Conservation (phyloP, 2,797 vertebrate genomes). For the Hippoglossus hippoglossus region DNA sequence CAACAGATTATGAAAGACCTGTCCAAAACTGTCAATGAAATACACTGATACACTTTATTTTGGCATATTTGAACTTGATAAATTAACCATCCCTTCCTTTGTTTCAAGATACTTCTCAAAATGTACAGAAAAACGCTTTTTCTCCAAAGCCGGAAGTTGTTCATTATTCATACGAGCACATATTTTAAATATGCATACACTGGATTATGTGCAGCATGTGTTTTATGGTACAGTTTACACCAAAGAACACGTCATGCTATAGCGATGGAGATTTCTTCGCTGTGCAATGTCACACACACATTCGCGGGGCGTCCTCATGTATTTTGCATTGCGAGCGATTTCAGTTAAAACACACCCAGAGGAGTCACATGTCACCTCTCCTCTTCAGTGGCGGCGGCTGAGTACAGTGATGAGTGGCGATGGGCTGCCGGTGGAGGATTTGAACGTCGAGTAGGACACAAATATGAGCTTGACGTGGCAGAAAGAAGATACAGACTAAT, state of each 20-base stretch:
- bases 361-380: constrained; percentile 30
- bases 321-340: constrained; percentile 53
- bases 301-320: constrained; percentile 41
- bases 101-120: constrained; percentile 27
- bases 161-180: constrained; percentile 55
- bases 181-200: constrained; percentile 66
- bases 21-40: neutral
- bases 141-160: constrained; percentile 25
- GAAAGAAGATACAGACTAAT: neutral
- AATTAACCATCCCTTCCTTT: constrained; percentile 3
- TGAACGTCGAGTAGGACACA: neutral
- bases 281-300: constrained; percentile 22
- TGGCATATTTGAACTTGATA: constrained; percentile 14
- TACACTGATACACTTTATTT: neutral
- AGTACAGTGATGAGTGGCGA: neutral
- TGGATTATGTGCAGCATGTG: constrained; percentile 62
- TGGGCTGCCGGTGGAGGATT: neutral
- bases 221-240: constrained; percentile 68
- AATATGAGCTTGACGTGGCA: neutral
- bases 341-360: constrained; percentile 49
- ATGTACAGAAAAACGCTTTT: constrained; percentile 40
- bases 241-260: constrained; percentile 46
- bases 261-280: constrained; percentile 38
- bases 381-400: neutral
- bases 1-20: neutral